Percentiles rank a stretch among this genome's conserved stretches.
Conservation (phyloP, 2,797 vertebrate species). For the Poliocrania exsul region DNA sequence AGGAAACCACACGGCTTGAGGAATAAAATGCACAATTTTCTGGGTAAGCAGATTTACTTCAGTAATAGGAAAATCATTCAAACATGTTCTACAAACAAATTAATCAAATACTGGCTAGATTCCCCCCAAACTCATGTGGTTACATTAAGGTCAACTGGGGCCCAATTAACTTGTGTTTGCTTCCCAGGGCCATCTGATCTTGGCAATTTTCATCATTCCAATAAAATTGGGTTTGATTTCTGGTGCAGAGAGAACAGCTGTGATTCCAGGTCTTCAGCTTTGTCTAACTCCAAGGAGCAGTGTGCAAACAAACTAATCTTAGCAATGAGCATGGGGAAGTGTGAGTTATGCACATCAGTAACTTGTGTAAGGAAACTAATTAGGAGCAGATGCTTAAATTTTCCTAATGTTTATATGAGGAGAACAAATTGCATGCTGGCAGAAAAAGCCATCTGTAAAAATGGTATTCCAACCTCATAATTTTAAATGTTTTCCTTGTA, state of each 20-base stretch:
- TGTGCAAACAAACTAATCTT: conserved; percentile 56
- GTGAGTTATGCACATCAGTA: conserved; percentile 20
- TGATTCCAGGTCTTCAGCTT: conserved; percentile 1
- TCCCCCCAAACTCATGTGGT: neutral
- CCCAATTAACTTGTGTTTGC: conserved; percentile 27
- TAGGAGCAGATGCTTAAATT: conserved; percentile 60
- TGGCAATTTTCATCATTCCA: conserved; percentile 36
- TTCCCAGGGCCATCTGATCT: conserved; percentile 32
- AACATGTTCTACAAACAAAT: conserved; percentile 30
- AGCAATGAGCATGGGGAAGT: neutral
- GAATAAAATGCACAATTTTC: neutral
- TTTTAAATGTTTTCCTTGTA: conserved; percentile 31
- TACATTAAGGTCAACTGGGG: neutral
- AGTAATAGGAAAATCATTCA: neutral
- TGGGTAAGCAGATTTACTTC: neutral
- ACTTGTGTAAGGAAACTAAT: conserved; percentile 53
- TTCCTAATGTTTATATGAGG: conserved; percentile 42
- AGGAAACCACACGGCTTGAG: neutral
- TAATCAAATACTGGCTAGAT: conserved; percentile 34
- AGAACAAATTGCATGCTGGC: conserved; percentile 54
- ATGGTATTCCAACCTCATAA: neutral
- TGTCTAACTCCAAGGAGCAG: conserved; percentile 22
- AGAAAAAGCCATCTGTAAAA: conserved; percentile 53
- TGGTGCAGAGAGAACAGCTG: conserved; percentile 32
- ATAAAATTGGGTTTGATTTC: conserved; percentile 38